A percentile compares a stretch with the other conserved stretches of the same genome.
phyloP scores from a whole-genome alignment of 1,140 invertebrate species.

The Aphaenogaster ashmeadi region DNA sequence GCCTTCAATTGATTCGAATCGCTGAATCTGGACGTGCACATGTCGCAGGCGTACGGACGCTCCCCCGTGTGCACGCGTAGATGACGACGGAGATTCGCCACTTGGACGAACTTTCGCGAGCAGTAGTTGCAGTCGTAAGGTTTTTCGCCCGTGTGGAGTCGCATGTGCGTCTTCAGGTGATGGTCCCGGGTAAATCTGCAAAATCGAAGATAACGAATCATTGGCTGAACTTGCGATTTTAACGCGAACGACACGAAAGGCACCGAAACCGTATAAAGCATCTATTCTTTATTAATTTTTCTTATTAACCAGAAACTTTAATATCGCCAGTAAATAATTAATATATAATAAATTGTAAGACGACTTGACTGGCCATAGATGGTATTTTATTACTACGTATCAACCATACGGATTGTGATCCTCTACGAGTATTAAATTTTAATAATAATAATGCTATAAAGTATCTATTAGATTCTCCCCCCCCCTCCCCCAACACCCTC shows the following conservation, averaged over 20 bases:
- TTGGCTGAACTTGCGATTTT: background rate
- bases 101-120: slow-evolving; percentile 97
- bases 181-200: slow-evolving; percentile 96
- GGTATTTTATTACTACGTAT: no score
- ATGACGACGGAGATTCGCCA: slow-evolving; percentile 97
- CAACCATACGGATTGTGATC: no score
- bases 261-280: background rate
- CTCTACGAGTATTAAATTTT: no score
- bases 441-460: no score
- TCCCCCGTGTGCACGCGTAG: slow-evolving; percentile 98
- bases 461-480: no score
- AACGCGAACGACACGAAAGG: background rate
- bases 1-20: slow-evolving; percentile 98
- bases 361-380: no score
- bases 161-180: slow-evolving; percentile 97
- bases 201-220: background rate
- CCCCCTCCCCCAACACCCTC: no score
- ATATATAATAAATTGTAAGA: no score
- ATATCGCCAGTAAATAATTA: no score
- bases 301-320: no score
- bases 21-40: slow-evolving; percentile 95
- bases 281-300: background rate
- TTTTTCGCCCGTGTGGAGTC: slow-evolving; percentile 97
- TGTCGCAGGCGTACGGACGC: slow-evolving; percentile 96
- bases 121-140: slow-evolving; percentile 97